Evolutionary conservation across 1,140 invertebrate genomes (phyloP).

Genomic region (Acyrthosiphon pisum): DNA sequence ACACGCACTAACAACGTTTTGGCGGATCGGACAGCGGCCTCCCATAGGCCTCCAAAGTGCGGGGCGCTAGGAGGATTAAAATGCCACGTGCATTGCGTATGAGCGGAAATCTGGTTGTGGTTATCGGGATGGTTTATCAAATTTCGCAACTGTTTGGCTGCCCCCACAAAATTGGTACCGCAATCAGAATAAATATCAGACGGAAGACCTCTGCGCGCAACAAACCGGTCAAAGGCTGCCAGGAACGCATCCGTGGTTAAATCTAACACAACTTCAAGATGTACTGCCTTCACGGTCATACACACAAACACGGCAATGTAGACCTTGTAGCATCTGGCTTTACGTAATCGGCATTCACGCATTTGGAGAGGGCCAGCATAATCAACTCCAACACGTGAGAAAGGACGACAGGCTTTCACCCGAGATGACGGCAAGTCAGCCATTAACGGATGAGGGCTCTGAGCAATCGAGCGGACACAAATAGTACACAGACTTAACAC

Average conservation of each 20-base stretch:
- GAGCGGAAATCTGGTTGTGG: conserved; percentile 33
- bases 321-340: too few relatives aligned
- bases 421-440: neutral
- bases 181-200: neutral
- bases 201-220: too few relatives aligned
- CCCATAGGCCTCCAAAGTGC: conserved; percentile 62
- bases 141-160: neutral
- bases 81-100: conserved; percentile 57
- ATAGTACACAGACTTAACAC: neutral
- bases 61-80: conserved; percentile 61
- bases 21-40: conserved; percentile 61
- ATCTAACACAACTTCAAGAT: too few relatives aligned
- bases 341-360: too few relatives aligned
- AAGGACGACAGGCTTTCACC: too few relatives aligned
- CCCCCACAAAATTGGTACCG: neutral
- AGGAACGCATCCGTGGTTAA: too few relatives aligned
- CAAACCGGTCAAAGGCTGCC: too few relatives aligned
- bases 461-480: neutral
- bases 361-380: too few relatives aligned
- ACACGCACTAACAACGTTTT: conserved; percentile 60
- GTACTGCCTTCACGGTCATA: too few relatives aligned
- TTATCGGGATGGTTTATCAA: neutral
- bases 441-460: neutral
- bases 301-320: too few relatives aligned
- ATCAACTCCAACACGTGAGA: too few relatives aligned